Evolutionary conservation across 2,797 vertebrate species (phyloP), one percentile per base, ranked within the genome.

Genomic region (Phalloptychus januarius): DNA sequence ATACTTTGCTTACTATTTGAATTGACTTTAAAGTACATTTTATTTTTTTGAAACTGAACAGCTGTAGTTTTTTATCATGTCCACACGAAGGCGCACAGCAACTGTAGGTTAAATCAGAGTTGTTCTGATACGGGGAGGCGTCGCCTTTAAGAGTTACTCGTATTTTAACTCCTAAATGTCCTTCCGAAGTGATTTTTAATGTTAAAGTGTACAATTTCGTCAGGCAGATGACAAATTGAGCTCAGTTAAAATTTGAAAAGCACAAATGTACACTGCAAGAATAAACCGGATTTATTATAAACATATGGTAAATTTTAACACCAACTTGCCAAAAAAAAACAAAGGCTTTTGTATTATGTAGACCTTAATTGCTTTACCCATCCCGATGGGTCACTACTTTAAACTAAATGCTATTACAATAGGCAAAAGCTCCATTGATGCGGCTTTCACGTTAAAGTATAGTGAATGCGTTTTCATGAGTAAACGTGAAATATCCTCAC

Each of bases 31-130:
- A 61, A 7, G 28, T 61, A 18, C 28, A 3, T 63, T 63, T 18
- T 31, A 61, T 18, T 18, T 36, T 46, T 28, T 63, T 63, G 1
- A 10, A 8, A 36, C 16, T 7, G 2, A 40, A n/a, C 7, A 13
- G 5, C 0, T 75, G 28, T 2, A 72, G 16, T 74, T 2, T 16
- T 2, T 5, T 1, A 33, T 50, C 0, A 72, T 36, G 6, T 73
- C 93, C 94, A 89, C 91, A 48, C 0, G 91, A 80, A 89, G 94
- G 83, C 79, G 90, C 61, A 48, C 45, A 45, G 61, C 6, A 50
- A 52, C 80, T 40, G 28, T 16, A 54, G 28, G 72, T 76, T 31
- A 1, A 25, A 1, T 31, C 13, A 0, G 6, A 52, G 10, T 23
- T 40, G 7, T 4, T n/a, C 3, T 0, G n/a, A 50, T 13, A 4